Conservation (phyloP, 2,797 vertebrate genomes). For the Eurystomus glaucurus region DNA sequence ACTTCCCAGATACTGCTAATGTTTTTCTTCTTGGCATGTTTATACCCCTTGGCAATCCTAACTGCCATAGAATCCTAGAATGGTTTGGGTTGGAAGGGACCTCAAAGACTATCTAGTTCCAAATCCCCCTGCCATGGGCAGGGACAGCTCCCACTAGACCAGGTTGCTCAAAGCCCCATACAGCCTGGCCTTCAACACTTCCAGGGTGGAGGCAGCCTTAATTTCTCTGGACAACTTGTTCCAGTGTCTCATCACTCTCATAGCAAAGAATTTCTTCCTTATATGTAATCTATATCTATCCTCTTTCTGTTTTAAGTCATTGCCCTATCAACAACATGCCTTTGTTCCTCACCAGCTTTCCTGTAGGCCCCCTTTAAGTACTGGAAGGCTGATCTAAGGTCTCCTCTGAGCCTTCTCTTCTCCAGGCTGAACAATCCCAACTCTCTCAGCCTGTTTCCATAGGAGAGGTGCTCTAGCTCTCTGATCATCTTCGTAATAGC, state of each 20-base stretch:
- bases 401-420: neutral
- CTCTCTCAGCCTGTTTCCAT: neutral
- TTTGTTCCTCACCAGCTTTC: too few species aligned
- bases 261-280: too few species aligned
- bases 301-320: too few species aligned
- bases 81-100: neutral
- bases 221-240: too few species aligned
- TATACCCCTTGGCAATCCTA: neutral
- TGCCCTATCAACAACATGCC: too few species aligned
- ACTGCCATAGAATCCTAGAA: neutral
- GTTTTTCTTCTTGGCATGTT: neutral
- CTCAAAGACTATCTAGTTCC: neutral
- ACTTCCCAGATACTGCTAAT: neutral
- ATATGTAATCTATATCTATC: too few species aligned
- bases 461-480: neutral
- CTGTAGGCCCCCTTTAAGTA: too few species aligned
- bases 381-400: neutral
- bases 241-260: too few species aligned
- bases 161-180: too few species aligned
- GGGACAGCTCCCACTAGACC: too few species aligned
- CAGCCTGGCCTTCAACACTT: too few species aligned
- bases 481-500: neutral
- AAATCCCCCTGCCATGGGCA: neutral
- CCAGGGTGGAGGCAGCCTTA: too few species aligned
- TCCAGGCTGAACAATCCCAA: neutral